These are phyloP conservation scores for Oceanites oceanicus DNA, from an alignment of 2,113 vertebrate species.

Conservation along the genomic window DNA sequence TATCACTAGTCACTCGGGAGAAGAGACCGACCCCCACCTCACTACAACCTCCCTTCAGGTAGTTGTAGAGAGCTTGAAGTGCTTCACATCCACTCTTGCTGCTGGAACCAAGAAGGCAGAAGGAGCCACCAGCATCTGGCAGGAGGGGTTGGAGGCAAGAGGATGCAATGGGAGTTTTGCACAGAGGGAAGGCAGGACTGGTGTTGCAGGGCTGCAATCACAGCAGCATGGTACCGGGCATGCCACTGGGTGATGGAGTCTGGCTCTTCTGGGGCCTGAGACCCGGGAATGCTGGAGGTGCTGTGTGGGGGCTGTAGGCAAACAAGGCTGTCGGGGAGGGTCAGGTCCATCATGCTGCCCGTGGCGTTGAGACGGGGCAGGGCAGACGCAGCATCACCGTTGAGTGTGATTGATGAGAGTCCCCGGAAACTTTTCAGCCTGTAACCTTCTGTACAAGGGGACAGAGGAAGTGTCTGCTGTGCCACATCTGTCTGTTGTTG, in stretches of 20 bases:
- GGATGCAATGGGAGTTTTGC: not conserved
- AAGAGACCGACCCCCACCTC: too few species aligned
- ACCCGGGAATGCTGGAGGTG: not conserved
- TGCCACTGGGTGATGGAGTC: not conserved
- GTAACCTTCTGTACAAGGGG: not conserved
- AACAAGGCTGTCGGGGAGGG: too few species aligned
- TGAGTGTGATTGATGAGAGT: not conserved
- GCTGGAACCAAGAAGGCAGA: not conserved
- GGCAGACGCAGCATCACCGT: not conserved
- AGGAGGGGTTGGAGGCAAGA: not conserved
- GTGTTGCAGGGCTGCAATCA: not conserved
- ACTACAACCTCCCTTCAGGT: too few species aligned
- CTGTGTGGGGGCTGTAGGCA: not conserved
- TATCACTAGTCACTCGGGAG: too few species aligned
- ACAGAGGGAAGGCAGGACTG: not conserved
- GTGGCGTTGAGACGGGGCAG: not conserved
- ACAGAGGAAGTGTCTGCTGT: not conserved
- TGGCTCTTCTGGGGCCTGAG: not conserved
- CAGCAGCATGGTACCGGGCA: fast-evolving
- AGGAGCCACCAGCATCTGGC: not conserved
- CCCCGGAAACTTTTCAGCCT: not conserved
- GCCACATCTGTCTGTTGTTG: not conserved
- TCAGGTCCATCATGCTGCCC: not conserved
- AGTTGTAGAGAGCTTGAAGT: too few species aligned
- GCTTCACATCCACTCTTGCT: not conserved